These are phyloP conservation scores for Ectemnius cavifrons DNA, from an alignment of 2,888 invertebrate genomes.

Conservation along the genomic window DNA sequence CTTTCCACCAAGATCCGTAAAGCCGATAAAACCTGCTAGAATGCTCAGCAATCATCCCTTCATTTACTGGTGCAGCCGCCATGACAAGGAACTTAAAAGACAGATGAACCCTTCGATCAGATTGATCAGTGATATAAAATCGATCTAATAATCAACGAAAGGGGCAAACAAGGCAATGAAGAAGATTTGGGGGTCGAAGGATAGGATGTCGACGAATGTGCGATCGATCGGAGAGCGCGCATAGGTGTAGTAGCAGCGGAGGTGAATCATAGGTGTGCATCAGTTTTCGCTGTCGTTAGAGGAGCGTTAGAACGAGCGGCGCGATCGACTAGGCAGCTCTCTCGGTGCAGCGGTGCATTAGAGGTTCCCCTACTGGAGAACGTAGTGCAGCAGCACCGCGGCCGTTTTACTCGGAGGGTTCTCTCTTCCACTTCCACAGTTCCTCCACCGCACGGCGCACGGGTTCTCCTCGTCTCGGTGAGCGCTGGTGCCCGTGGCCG, in stretches of 20 bases:
- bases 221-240: background rate
- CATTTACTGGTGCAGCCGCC: too few species aligned
- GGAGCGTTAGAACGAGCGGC: conserved; percentile 11
- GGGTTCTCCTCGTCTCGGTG: conserved; percentile 68
- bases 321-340: conserved; percentile 46
- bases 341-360: conserved; percentile 57
- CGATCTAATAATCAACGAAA: too few species aligned
- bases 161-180: too few species aligned
- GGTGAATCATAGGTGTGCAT: conserved; percentile 7
- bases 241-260: conserved; percentile 4
- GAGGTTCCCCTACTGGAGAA: conserved; percentile 69
- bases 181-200: background rate
- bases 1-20: background rate
- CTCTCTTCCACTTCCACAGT: conserved; percentile 70
- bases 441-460: conserved; percentile 68
- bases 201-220: background rate
- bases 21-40: background rate
- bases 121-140: too few species aligned
- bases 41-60: too few species aligned
- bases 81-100: too few species aligned
- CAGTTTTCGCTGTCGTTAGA: conserved; percentile 5
- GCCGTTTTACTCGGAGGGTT: conserved; percentile 65
- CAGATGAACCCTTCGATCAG: too few species aligned
- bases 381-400: conserved; percentile 58
- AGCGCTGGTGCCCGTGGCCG: conserved; percentile 76